Evolutionary conservation across 2,113 vertebrate species (phyloP), one percentile per base, ranked within the genome.

Genomic region (Calyptomena viridis): DNA sequence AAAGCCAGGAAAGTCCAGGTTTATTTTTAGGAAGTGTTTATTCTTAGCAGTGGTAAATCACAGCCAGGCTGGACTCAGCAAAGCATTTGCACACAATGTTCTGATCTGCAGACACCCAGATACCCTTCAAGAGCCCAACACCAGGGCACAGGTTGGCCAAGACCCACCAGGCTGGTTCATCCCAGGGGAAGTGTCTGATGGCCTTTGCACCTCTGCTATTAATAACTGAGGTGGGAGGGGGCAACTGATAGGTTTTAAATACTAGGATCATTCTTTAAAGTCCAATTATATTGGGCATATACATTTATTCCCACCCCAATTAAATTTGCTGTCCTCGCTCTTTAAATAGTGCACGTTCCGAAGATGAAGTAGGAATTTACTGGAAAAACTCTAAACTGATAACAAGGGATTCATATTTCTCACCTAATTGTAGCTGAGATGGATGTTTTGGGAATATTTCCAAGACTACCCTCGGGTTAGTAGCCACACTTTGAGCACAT

Each of bases 11-110:
- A 87, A 58, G 52, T 21, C n/a, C 8, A 49, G 46, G 79, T 83
- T 90, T 97, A 95, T 95, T 94, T 96, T 93, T 92, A 90, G 96
- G 62, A 87, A 76, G 59, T 4, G 59, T 82, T 94, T 97, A 89
- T 94, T 95, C 62, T 93, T 78, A 72, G 96, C 58, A 56, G 58
- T 40, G 67, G 79, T 47, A 74, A 28, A 37, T 74, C 30, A 14
- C 71, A 95, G 93, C 78, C 93, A 71, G 74, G 76, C 74, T 88
- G 77, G 58, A 46, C 59, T 44, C 73, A 72, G 74, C 78, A 78
- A 50, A 67, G 84, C 75, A 52, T 91, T 55, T 90, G 94, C 56
- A 96, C 95, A 7, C 59, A 8, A 5, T 93, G 91, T 95, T 86
- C 95, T 86, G 86, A 79, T 66, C 66, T 14, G 73, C 55, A 47